Evolutionary conservation across 2,888 invertebrate genomes (phyloP), one percentile per base, ranked within the genome.

Genomic region (Synanthedon tipuliformis): DNA sequence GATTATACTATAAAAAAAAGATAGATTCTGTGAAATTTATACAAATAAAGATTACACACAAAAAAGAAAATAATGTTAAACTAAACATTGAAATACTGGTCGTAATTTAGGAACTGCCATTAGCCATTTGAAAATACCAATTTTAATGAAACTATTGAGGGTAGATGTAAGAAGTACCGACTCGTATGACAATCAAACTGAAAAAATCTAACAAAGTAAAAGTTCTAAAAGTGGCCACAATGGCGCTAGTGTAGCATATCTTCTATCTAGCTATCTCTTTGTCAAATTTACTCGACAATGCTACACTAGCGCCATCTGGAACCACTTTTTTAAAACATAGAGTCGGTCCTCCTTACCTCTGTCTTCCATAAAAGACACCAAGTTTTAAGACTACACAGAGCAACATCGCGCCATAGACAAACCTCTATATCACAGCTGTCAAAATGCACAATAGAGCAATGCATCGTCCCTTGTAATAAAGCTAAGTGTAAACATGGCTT

Each of bases 351-450:
- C 23, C 23, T 23, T 23, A 23, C 1, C 5, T 23, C 23, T 23
- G 5, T 5, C 23, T 1, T 23, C 23, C 23, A 23, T 23, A 5
- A 23, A 23, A 23, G 23, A 23, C 23, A 23, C 23, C 34, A 13
- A 12, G 45, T 45, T 45, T 23, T 45, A 45, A 11, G 12, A 45
- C 45, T 45, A 45, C 13, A 45, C 45, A 15, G 15, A n/a, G 45
- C 45, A 45, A 13, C 45, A 45, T 49, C 16, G 16, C 61, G 71
- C 81, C 83, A 85, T 83, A 85, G 83, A 81, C 85, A 81, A 81
- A 73, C 69, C 83, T 78, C 81, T 82, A 75, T 84, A 86, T 86
- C 86, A 86, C 86, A 86, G 86, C 76, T 85, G 76, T 74, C 68
- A 70, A 86, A 86, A 86, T 86, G 85, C 86, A 82, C 67, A 73